Base-by-base conservation (phyloP, 2,797 vertebrate species). In the Acrossocheilus wenchowensis region DNA sequence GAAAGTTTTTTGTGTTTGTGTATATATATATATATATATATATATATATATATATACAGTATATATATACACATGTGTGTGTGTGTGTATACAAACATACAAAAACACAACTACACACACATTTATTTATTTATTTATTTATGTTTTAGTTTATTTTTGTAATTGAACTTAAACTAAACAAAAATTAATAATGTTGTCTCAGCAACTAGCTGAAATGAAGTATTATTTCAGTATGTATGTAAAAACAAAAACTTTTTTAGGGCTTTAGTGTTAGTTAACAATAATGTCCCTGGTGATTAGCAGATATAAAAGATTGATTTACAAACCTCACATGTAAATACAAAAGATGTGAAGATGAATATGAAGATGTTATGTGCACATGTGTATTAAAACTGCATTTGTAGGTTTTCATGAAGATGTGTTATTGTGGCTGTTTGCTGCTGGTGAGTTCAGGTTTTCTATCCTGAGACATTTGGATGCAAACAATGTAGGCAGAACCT, bases 401-500 rank as follows among this genome's bases (percentile, higher is more conserved):
- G 26, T 10, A 34, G n/a, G 45, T 75, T 45, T 8, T 26, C 3
- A 8, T 45, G 2, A n/a, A n/a, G 39, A 15, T 17, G 14, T 9
- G 14, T 17, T 74, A 7, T 73, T 30, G 17, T 50, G n/a, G 43
- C 43, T 17, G n/a, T 10, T 8, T 30, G 45, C 73, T 34, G 45
- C 45, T 75, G 73, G 4, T 7, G 9, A 36, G 52, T 54, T 23
- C 30, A 30, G 17, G 9, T 6, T 54, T 77, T 77, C 74, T 36
- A 14, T 77, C 19, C 74, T 78, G 34, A 39, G 23, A 26, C 12
- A 78, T 78, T 78, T 41, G 54, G 23, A 43, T 81, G 71, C 72
- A 78, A 23, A 85, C 78, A 62, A 72, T 74, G 72, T 78, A 84
- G 43, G 79, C 68, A 81, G 43, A 78, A 23, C 30, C 71, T 30